These are phyloP conservation scores for Eleutherodactylus coqui DNA, from an alignment of 2,797 vertebrate genomes.

Conservation along the genomic window DNA sequence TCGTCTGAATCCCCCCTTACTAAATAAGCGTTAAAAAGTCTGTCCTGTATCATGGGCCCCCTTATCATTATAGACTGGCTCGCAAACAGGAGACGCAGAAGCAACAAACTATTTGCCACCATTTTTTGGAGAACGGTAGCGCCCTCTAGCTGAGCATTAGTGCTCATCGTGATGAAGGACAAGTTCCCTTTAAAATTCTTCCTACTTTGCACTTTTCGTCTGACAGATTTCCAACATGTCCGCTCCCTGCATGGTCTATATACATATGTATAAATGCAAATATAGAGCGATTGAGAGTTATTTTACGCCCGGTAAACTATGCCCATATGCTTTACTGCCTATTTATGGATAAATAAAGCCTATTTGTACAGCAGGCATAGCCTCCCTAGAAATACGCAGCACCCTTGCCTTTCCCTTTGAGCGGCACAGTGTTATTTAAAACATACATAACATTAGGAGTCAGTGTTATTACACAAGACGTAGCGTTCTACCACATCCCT, in stretches of 20 bases:
- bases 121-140: neutral
- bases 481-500: slow-evolving; percentile 21
- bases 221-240: slow-evolving; percentile 24
- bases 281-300: neutral
- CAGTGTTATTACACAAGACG: slow-evolving; percentile 27
- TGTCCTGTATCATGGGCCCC: too few relatives aligned
- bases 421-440: slow-evolving; percentile 36
- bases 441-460: slow-evolving; percentile 26
- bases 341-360: slow-evolving; percentile 31
- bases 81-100: neutral
- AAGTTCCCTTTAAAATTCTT: neutral
- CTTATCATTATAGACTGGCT: too few relatives aligned
- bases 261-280: slow-evolving; percentile 37
- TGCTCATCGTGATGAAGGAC: too few relatives aligned
- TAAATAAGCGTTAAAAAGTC: too few relatives aligned
- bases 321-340: slow-evolving; percentile 48
- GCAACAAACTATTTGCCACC: neutral
- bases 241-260: slow-evolving; percentile 14
- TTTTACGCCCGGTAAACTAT: slow-evolving; percentile 3
- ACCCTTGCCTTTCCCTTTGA: neutral
- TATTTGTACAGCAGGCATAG: slow-evolving; percentile 2
- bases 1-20: too few relatives aligned
- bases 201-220: neutral
- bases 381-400: neutral
- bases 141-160: too few relatives aligned